phyloP scores from a whole-genome alignment of 2,797 vertebrate species.

The Tragelaphus oryx region DNA sequence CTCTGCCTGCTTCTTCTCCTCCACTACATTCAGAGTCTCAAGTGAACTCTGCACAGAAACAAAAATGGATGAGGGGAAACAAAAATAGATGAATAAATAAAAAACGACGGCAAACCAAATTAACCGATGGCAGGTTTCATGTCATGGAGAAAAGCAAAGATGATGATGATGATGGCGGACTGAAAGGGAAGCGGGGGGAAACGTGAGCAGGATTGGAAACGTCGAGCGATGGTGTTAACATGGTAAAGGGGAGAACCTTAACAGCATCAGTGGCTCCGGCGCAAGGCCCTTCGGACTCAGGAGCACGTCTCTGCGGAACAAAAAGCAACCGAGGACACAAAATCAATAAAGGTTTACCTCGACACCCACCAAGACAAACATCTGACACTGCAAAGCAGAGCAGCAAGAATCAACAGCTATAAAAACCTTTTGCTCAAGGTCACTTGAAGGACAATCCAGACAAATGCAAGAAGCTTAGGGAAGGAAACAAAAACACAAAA shows the following conservation, averaged over 20 bases:
- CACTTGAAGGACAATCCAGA: slow-evolving; percentile 27
- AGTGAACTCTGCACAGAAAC: slow-evolving; percentile 88
- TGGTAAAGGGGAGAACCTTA: slow-evolving; percentile 85
- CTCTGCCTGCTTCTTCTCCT: slow-evolving; percentile 91
- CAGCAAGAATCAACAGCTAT: slow-evolving; percentile 8
- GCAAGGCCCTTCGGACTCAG: slow-evolving; percentile 83
- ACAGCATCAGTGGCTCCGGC: slow-evolving; percentile 83
- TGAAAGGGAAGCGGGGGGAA: slow-evolving; percentile 76
- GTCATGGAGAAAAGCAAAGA: slow-evolving; percentile 81
- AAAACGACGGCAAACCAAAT: slow-evolving; percentile 83
- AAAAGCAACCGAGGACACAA: slow-evolving; percentile 86
- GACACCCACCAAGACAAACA: slow-evolving; percentile 62
- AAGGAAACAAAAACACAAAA: slow-evolving; percentile 22
- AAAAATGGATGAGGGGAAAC: slow-evolving; percentile 73
- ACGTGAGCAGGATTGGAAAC: slow-evolving; percentile 75
- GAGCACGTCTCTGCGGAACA: slow-evolving; percentile 85
- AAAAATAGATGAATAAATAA: slow-evolving; percentile 85
- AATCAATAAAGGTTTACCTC: slow-evolving; percentile 80
- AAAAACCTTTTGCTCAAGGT: slow-evolving; percentile 43
- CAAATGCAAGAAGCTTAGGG: slow-evolving; percentile 40
- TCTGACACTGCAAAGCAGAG: slow-evolving; percentile 49
- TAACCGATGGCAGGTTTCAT: slow-evolving; percentile 77
- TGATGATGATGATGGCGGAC: slow-evolving; percentile 78
- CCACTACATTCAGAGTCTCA: slow-evolving; percentile 88
- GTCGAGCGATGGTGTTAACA: slow-evolving; percentile 72